Evolutionary conservation across 2,888 invertebrate species (phyloP), one percentile per base, ranked within the genome.

Genomic region (Thecophora atra): DNA sequence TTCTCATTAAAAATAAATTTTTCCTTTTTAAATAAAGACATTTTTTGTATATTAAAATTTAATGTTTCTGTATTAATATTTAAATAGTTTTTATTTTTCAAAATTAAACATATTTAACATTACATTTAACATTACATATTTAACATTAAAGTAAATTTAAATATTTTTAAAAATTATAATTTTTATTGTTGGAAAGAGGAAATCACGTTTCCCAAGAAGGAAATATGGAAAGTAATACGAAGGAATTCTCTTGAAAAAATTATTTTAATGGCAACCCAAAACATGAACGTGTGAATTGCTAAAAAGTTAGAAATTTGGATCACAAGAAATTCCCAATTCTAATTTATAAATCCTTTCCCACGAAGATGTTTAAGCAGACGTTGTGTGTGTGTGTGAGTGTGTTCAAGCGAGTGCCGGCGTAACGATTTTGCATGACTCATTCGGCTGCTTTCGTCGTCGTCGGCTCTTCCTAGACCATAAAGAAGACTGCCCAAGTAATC

Each of bases 391-490:
- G 15, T 37, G 8, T n/a, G 63, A 63, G 63, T n/a, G 2, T 42
- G n/a, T 26, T n/a, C 37, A 21, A 42, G 52, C 56, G 37, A 56
- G 37, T 54, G 67, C 15, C 37, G 11, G 37, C 37, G 11, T 11
- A 37, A 19, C 28, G 67, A 28, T 67, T 56, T 24, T 37, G 56
- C 28, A 56, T 67, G 67, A 67, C 56, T 67, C 67, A 67, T 56
- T 67, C 54, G 44, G 37, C 37, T 64, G 64, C 47, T 26, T 42
- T 63, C 42, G 63, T 63, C 63, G 47, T 47, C 64, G 21, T 44
- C 56, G 56, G 19, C 54, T 37, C 19, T 56, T 37, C 67, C 67
- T 42, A 67, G 67, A 67, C 24, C 19, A 56, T 56, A 67, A 67
- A 67, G 42, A 28, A 52, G 52, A 28, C 66, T 51, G 30, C 51